Evolutionary conservation across 2,113 vertebrate genomes (phyloP).

Genomic region (Potamarius usumacintae): DNA sequence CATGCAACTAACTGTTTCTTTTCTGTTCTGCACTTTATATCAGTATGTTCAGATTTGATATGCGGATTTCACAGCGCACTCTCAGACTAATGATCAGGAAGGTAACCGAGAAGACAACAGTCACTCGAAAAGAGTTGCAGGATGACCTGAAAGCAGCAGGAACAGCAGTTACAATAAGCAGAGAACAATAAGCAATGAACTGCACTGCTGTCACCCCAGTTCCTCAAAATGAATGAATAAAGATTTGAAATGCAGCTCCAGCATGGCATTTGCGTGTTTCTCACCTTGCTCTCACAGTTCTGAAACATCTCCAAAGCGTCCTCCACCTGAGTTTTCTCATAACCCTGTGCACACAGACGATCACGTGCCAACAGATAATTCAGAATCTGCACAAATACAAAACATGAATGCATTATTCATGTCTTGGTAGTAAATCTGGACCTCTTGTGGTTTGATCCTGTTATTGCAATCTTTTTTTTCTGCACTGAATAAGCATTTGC

Average conservation of each 20-base stretch:
- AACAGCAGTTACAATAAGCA: neutral
- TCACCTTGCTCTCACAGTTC: slow-evolving; percentile 92
- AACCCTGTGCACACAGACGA: slow-evolving; percentile 83
- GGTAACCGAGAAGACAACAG: too few species aligned
- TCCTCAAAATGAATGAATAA: neutral
- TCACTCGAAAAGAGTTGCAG: neutral
- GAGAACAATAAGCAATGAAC: neutral
- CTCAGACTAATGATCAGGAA: too few species aligned
- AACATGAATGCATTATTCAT: neutral
- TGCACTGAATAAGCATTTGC: neutral
- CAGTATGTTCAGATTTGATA: too few species aligned
- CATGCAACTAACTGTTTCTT: too few species aligned
- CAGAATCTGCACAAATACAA: slow-evolving; percentile 76
- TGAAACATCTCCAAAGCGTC: slow-evolving; percentile 99
- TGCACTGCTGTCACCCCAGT: neutral
- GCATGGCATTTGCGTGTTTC: neutral
- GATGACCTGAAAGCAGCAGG: neutral
- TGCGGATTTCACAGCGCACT: too few species aligned
- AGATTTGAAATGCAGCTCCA: neutral
- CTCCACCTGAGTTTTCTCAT: slow-evolving; percentile 86
- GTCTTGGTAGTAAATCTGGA: neutral
- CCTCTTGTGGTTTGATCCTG: slow-evolving; percentile 24
- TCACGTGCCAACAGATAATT: slow-evolving; percentile 84
- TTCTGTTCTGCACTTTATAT: too few species aligned
- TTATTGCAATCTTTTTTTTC: neutral